Base-by-base conservation (phyloP, 2,113 vertebrate species). In the Brevimyrus niger region DNA sequence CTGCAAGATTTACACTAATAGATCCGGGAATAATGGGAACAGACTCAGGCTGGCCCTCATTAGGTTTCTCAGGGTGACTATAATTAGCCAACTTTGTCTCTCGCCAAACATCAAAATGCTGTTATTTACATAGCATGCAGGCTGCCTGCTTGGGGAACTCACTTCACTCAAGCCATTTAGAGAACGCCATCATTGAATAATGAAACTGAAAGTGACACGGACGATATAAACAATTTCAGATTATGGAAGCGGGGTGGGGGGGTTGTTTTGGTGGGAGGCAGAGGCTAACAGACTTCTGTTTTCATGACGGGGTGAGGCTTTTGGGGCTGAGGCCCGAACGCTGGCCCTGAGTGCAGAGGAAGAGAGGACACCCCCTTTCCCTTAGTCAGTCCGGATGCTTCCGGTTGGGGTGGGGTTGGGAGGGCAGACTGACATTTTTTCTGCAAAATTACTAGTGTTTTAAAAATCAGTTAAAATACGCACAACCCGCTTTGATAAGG, bases 21-120 rank as follows among this genome's bases (percentile, higher is more conserved):
- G 93, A 93, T 93, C 92, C 92, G 89, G 91, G 94, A 92, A 94
- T 94, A 95, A 94, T 94, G 95, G 94, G 94, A 94, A 31, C 95
- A 94, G 93, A 94, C 95, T 95, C 95, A 94, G 94, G 93, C 94
- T 93, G 93, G 93, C 93, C 94, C 94, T 95, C 93, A 94, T 95
- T 93, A 92, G 94, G 94, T 95, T 96, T 95, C 95, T 95, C 94
- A 93, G 92, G 95, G 94, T 93, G 92, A 94, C 95, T 95, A 96
- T 95, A 96, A 96, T 96, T 96, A 95, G 95, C 94, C 93, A 94
- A 95, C 95, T 96, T 95, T 95, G 94, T 95, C 95, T 95, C 95
- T 95, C 92, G 92, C 94, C 94, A 95, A 94, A 95, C 94, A 95
- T 95, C 93, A 94, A 94, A 95, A 95, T 42, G 21, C 61, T 91